Evolutionary conservation across 2,888 invertebrate genomes (phyloP), one percentile per base, ranked within the genome.

Genomic region (Augiades crinisus): DNA sequence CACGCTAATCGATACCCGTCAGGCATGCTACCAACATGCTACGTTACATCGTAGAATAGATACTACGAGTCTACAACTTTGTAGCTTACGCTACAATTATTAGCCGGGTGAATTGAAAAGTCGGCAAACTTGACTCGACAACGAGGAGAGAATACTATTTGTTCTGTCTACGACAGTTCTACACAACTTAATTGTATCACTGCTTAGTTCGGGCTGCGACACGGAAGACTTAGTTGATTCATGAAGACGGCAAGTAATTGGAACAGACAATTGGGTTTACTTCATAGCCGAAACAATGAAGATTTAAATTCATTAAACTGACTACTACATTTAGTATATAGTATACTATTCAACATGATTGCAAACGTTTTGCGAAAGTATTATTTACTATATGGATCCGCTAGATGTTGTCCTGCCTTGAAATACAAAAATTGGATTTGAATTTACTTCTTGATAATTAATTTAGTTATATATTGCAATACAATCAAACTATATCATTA

Each of bases 1-100:
- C 71, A 72, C 77, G 76, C 80, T 81, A 85, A 88, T 88, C 88
- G 85, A 88, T 88, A 84, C 67, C 62, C 73, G 76, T 75, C 78
- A 72, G 69, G 67, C 71, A 70, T 75, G 70, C 74, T 74, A 71
- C 72, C 58, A 58, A 59, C 57, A 55, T 56, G 64, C 63, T 70
- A 65, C 70, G 70, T 64, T 67, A 62, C 21, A 69, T 62, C 60
- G 68, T 67, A 66, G 63, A 19, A 64, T 64, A 65, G 67, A 67
- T 78, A 80, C 79, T 81, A 83, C 82, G 78, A 65, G 62, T 75
- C 75, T 77, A 78, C 85, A 75, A 78, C 77, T 72, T 68, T 67
- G 79, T 78, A 78, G 77, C 76, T 70, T 78, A 79, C 76, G 74
- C 76, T 81, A 79, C 80, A 70, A 68, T 64, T 67, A 60, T 64